phyloP scores from a whole-genome alignment of 2,888 invertebrate genomes.

The Parapristionchus giblindavisi region DNA sequence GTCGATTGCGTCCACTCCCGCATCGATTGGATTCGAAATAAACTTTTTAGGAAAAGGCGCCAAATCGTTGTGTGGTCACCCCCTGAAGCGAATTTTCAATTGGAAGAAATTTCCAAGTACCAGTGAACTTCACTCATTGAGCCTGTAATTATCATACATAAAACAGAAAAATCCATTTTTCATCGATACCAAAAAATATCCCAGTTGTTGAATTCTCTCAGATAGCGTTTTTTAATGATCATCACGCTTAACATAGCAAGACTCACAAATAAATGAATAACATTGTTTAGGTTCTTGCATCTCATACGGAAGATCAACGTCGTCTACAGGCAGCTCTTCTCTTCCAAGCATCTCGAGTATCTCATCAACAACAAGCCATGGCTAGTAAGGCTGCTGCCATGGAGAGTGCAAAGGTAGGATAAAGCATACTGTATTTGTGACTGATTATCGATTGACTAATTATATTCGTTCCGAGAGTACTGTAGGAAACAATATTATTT shows the following conservation, averaged over 20 bases:
- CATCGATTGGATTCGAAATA: too few relatives aligned
- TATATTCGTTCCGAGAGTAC: neutral
- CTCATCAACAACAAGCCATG: constrained; percentile 39
- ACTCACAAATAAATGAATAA: too few relatives aligned
- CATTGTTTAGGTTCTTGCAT: constrained; percentile 83
- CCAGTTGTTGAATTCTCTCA: neutral
- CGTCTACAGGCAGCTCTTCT: constrained; percentile 85
- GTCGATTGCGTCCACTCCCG: too few relatives aligned
- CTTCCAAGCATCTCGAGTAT: constrained; percentile 44
- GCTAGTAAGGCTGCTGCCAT: constrained; percentile 31
- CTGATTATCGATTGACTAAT: neutral
- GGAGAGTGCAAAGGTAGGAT: constrained; percentile 31
- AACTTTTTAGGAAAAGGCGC: too few relatives aligned
- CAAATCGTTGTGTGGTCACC: too few relatives aligned
- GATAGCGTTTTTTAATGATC: neutral
- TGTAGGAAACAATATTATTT: neutral
- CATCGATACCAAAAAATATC: neutral
- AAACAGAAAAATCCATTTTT: neutral
- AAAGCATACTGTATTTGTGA: neutral
- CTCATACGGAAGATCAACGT: constrained; percentile 81
- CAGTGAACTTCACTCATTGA: neutral
- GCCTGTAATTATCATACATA: neutral
- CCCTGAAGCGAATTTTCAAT: too few relatives aligned
- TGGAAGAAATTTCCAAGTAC: too few relatives aligned
- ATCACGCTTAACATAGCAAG: too few relatives aligned